A percentile compares a stretch with the other conserved stretches of the same genome.
Conservation (phyloP, 92 coral and sea anemone species). For the Pocillopora grandis region DNA sequence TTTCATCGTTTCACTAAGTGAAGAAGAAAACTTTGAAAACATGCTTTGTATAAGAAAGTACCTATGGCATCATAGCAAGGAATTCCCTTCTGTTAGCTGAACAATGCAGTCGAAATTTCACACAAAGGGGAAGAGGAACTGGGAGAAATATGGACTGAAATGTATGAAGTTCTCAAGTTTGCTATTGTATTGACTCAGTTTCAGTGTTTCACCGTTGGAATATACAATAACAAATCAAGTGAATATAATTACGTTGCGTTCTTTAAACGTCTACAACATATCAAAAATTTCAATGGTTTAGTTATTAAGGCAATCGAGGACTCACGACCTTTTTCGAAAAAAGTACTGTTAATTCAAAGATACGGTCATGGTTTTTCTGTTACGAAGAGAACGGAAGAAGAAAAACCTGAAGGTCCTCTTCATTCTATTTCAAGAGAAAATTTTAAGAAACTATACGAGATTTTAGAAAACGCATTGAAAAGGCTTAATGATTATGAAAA, state of each 20-base stretch:
- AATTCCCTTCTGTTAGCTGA: background rate
- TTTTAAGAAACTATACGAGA: constrained; percentile 57
- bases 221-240: background rate
- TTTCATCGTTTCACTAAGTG: background rate
- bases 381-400: constrained; percentile 70
- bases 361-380: constrained; percentile 72
- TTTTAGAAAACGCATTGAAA: constrained; percentile 66
- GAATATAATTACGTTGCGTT: constrained; percentile 20
- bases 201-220: background rate
- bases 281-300: constrained; percentile 54
- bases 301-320: constrained; percentile 49
- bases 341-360: constrained; percentile 56
- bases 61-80: constrained; percentile 1
- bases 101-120: constrained; percentile 1
- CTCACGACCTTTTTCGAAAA: constrained; percentile 23
- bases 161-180: constrained; percentile 10
- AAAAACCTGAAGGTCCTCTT: constrained; percentile 64
- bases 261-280: constrained; percentile 53
- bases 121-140: background rate
- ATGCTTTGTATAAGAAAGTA: background rate
- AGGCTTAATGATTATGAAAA: constrained; percentile 48
- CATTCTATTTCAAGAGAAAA: constrained; percentile 59
- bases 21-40: background rate
- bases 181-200: background rate
- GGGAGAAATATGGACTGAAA: constrained; percentile 17